A percentile compares a stretch with the other conserved stretches of the same genome.
These are phyloP conservation scores for Sebastolobus altivelis DNA, from an alignment of 2,797 vertebrate genomes.

Conservation along the genomic window DNA sequence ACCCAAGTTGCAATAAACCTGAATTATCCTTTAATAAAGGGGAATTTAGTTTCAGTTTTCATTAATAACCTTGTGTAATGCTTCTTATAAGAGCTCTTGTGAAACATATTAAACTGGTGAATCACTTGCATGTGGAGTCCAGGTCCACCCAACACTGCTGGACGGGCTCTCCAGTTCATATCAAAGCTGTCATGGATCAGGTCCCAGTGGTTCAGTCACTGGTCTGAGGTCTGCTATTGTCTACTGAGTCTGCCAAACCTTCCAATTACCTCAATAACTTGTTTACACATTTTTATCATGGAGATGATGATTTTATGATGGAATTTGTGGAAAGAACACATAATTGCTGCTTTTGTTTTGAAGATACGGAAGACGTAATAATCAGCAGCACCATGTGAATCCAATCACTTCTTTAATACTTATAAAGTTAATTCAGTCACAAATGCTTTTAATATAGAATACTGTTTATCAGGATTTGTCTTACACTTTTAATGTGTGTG, in stretches of 20 bases:
- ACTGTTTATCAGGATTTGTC: not conserved
- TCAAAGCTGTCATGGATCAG: constrained; percentile 31
- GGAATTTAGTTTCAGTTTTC: not conserved
- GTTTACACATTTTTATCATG: constrained; percentile 35
- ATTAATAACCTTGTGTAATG: not conserved
- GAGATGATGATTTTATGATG: constrained; percentile 32
- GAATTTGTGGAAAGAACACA: constrained; percentile 51
- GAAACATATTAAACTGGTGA: constrained; percentile 31
- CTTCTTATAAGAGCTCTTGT: constrained; percentile 1
- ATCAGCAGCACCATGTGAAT: constrained; percentile 40
- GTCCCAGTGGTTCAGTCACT: constrained; percentile 24
- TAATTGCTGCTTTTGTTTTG: constrained; percentile 36
- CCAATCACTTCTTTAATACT: not conserved
- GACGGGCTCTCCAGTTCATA: constrained; percentile 21
- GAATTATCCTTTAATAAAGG: not conserved
- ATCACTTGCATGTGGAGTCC: constrained; percentile 19
- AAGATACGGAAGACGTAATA: not conserved
- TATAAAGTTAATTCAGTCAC: not conserved
- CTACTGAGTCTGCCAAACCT: constrained; percentile 43
- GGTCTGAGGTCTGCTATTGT: constrained; percentile 44
- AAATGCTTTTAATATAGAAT: not conserved
- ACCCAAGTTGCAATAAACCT: constrained; percentile 4
- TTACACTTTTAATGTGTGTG: not conserved
- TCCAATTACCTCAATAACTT: constrained; percentile 34
- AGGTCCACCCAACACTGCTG: constrained; percentile 33